These are phyloP conservation scores for Centropus bengalensis DNA, from an alignment of 2,113 vertebrate species.

Conservation along the genomic window DNA sequence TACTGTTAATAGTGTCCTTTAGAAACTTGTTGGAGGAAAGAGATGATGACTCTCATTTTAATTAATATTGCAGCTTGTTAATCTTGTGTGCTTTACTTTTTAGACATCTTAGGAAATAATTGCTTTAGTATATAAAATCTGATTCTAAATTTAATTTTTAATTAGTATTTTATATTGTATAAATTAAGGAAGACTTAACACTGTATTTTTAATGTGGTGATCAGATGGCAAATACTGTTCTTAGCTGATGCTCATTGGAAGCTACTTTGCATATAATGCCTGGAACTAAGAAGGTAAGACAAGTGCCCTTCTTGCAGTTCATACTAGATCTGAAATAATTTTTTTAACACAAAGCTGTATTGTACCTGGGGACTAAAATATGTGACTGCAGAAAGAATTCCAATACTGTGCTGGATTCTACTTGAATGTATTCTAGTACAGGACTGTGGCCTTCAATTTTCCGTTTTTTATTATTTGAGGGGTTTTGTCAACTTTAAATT, in stretches of 20 bases:
- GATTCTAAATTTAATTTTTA: constrained; percentile 63
- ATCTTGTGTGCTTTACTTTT: constrained; percentile 52
- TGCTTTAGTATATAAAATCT: constrained; percentile 68
- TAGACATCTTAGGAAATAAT: constrained; percentile 64
- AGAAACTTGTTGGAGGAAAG: constrained; percentile 34
- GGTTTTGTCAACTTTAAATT: not conserved
- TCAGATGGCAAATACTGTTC: constrained; percentile 27
- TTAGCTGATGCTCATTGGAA: constrained; percentile 37
- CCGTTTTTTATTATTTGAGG: not conserved
- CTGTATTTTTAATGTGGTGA: constrained; percentile 23
- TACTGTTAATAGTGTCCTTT: constrained; percentile 4
- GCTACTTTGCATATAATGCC: not conserved
- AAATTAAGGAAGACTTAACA: constrained; percentile 27
- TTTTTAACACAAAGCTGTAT: not conserved
- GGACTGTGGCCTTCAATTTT: constrained; percentile 31
- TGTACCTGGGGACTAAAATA: not conserved
- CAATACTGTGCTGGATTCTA: not conserved
- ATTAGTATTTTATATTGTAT: constrained; percentile 41
- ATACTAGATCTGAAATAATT: not conserved
- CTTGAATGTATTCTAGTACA: not conserved
- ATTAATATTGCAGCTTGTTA: constrained; percentile 70
- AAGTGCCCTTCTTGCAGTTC: constrained; percentile 4
- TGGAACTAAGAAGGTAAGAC: not conserved
- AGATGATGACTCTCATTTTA: constrained; percentile 66
- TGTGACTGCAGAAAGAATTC: not conserved